phyloP scores from a whole-genome alignment of 2,888 invertebrate species.

The Stomorhina lunata region DNA sequence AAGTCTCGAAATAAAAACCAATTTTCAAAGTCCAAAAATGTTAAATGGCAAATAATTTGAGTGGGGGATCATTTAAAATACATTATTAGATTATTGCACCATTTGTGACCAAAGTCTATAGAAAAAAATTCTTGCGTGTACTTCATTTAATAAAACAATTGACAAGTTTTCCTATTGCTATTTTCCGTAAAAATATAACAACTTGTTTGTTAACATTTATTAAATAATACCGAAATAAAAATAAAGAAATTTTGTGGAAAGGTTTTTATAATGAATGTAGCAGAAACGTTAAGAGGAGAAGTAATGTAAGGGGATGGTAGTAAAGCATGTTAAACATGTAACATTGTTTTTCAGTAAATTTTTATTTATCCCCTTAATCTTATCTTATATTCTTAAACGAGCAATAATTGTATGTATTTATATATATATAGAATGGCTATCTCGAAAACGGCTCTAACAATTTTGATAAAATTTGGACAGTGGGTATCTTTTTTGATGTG shows the following conservation, averaged over 20 bases:
- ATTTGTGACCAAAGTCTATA: conserved; percentile 44
- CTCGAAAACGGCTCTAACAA: too few species aligned
- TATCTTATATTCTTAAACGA: too few species aligned
- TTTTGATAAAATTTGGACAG: too few species aligned
- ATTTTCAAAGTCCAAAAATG: background rate
- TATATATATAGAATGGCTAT: too few species aligned
- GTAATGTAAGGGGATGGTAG: background rate
- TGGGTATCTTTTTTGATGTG: too few species aligned
- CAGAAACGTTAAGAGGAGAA: background rate
- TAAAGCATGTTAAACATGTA: too few species aligned
- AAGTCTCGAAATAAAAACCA: too few species aligned
- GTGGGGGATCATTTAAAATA: conserved; percentile 40
- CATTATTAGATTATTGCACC: conserved; percentile 50
- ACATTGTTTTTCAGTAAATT: too few species aligned
- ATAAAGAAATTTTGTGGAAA: background rate
- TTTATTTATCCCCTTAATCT: too few species aligned
- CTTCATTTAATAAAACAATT: conserved; percentile 25
- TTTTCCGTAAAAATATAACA: background rate
- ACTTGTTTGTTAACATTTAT: background rate
- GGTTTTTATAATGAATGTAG: background rate
- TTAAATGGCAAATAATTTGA: conserved; percentile 17
- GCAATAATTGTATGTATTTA: too few species aligned
- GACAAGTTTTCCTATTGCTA: conserved; percentile 22
- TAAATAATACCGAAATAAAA: background rate
- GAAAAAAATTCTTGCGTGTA: conserved; percentile 8